Evolutionary conservation across 64 coral and sea anemone species (phyloP).

Genomic region (Montipora sp.): DNA sequence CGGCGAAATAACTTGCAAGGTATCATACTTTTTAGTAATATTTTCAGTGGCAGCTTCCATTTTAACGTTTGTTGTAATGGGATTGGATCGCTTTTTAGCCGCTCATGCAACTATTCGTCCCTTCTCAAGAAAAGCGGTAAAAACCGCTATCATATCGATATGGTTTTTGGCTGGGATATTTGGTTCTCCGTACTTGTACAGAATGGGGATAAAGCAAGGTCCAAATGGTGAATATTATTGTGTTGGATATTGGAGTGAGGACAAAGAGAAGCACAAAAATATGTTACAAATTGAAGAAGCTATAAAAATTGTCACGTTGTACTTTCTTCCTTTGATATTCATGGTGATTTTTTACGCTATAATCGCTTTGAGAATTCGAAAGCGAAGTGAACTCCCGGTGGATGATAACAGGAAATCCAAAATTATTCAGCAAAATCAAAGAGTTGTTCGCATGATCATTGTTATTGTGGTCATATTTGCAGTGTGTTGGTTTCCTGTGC

Average conservation of each 20-base stretch:
- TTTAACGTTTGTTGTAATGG: constrained; percentile 72
- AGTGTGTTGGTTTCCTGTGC: constrained; percentile 73
- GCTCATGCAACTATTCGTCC: constrained; percentile 50
- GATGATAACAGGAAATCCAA: constrained; percentile 6
- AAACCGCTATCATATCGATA: constrained; percentile 6
- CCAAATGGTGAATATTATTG: constrained; percentile 25
- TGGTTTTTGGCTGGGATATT: constrained; percentile 39
- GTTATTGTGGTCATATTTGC: constrained; percentile 67
- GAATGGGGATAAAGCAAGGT: constrained; percentile 8
- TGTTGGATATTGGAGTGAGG: constrained; percentile 11
- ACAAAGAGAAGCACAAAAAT: neutral
- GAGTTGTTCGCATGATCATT: constrained; percentile 59
- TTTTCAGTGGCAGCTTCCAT: constrained; percentile 77
- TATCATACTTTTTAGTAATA: constrained; percentile 34
- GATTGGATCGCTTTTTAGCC: constrained; percentile 66
- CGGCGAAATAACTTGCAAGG: constrained; percentile 74
- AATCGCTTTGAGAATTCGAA: constrained; percentile 32
- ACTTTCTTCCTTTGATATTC: constrained; percentile 38
- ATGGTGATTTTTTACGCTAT: constrained; percentile 66
- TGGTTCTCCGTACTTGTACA: constrained; percentile 34
- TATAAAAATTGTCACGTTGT: constrained; percentile 35
- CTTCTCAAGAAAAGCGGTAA: constrained; percentile 4
- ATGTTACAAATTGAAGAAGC: constrained; percentile 24
- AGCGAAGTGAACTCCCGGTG: constrained; percentile 5
- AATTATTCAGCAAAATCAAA: constrained; percentile 62